These are phyloP conservation scores for Nomada fucata DNA, from an alignment of 2,888 invertebrate genomes.

Conservation along the genomic window DNA sequence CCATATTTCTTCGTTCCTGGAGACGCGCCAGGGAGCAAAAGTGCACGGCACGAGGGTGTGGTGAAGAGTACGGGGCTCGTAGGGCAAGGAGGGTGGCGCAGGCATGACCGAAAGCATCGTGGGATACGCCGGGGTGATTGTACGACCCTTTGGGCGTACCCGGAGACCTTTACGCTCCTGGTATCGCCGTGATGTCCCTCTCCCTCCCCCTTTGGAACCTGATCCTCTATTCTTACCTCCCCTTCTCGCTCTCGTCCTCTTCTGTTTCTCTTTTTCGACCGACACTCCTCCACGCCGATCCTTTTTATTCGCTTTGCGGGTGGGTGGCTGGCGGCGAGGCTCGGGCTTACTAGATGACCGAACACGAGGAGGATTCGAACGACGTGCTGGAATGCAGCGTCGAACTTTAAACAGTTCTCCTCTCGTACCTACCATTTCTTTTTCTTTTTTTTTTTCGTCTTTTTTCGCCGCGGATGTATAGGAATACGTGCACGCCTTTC, in stretches of 20 bases:
- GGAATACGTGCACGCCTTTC: neutral
- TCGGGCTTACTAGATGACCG: conserved; percentile 47
- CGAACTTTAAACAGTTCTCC: conserved; percentile 11
- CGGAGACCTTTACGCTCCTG: conserved; percentile 61
- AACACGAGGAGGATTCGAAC: conserved; percentile 48
- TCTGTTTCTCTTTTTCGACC: conserved; percentile 7
- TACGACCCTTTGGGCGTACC: conserved; percentile 68
- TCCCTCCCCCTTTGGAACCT: neutral
- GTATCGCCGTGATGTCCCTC: conserved; percentile 58
- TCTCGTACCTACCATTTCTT: neutral
- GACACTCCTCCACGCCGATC: conserved; percentile 8
- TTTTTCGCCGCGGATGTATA: conserved; percentile 1
- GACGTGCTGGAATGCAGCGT: conserved; percentile 48
- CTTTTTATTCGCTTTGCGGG: conserved; percentile 56
- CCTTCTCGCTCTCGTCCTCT: neutral
- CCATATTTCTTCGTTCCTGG: conserved; percentile 71
- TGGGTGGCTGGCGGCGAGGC: conserved; percentile 36
- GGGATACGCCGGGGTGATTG: conserved; percentile 63
- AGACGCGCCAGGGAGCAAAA: conserved; percentile 70
- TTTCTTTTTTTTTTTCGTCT: conserved; percentile 17
- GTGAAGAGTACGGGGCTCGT: conserved; percentile 55
- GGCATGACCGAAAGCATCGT: conserved; percentile 50
- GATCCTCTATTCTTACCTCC: conserved; percentile 40
- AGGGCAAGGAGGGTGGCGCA: conserved; percentile 45
- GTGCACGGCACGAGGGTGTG: conserved; percentile 68